Base-by-base conservation (phyloP, 2,888 invertebrate species). In the Lobophora halterata region DNA sequence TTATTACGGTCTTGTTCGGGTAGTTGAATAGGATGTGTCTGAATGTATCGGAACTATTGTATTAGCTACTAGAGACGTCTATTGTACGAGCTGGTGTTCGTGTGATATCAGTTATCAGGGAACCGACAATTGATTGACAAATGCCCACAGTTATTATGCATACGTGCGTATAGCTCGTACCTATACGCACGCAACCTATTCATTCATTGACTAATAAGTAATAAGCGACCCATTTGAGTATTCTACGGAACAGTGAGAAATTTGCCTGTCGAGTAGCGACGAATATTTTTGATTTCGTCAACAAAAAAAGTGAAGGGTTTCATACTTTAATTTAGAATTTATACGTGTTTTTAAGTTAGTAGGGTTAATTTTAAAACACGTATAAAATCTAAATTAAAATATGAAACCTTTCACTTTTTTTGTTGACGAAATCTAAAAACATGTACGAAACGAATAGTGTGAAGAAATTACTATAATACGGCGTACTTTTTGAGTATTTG, bases 141-240 rank as follows among this genome's bases (percentile, higher is more conserved):
- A 24, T n/a, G n/a, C n/a, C n/a, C n/a, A n/a, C n/a, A n/a, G n/a
- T n/a, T n/a, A n/a, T n/a, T n/a, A n/a, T n/a, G n/a, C n/a, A n/a
- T n/a, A 6, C 17, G 5, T 27, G 23, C 7, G 10, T 10, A 18
- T 16, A 12, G 8, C 21, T 8, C 21, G 11, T 14, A 24, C n/a
- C 7, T 8, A 60, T 56, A n/a, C 52, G 54, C 65, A 61, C 56
- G 57, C 55, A 37, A 64, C 24, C 13, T 41, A 65, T 68, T 65
- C 64, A 69, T 67, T 66, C 59, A 69, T 69, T 71, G 67, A 71
- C 64, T 71, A 71, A 69, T 73, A 66, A 61, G 59, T 71, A 71
- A 69, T 73, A 66, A 61, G 59, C 58, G 58, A 67, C 65, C 65
- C 63, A 46, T 39, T 52, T 41, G 45, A 51, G 46, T 49, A 55